Evolutionary conservation across 2,113 vertebrate species (phyloP).

Genomic region (Tinamus guttatus): DNA sequence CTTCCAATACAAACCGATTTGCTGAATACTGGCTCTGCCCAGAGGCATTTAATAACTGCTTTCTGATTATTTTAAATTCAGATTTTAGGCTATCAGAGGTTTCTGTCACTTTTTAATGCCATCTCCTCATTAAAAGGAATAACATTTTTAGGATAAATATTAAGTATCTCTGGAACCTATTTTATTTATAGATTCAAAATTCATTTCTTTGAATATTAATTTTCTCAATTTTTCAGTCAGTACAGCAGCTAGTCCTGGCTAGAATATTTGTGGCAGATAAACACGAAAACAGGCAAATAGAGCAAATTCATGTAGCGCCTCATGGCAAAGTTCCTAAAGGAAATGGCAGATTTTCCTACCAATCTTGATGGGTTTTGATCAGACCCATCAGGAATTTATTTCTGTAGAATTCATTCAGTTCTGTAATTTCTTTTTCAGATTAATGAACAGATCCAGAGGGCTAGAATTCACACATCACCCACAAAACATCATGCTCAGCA

Average conservation of each 20-base stretch:
- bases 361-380: neutral
- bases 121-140: neutral
- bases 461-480: conserved; percentile 10
- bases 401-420: neutral
- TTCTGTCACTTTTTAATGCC: neutral
- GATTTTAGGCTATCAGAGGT: neutral
- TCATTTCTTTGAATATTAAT: neutral
- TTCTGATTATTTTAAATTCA: neutral
- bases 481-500: conserved; percentile 27
- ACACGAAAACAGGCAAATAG: neutral
- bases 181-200: neutral
- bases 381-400: neutral
- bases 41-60: neutral
- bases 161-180: neutral
- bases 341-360: neutral
- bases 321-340: neutral
- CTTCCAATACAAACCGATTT: neutral
- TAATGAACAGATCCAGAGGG: neutral
- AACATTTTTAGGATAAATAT: neutral
- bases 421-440: conserved; percentile 8
- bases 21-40: neutral
- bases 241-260: neutral
- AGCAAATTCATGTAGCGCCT: neutral
- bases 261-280: neutral
- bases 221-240: neutral